A percentile compares a stretch with the other conserved stretches of the same genome.
phyloP scores from a whole-genome alignment of 2,888 invertebrate species.

The Tenthredo livida region DNA sequence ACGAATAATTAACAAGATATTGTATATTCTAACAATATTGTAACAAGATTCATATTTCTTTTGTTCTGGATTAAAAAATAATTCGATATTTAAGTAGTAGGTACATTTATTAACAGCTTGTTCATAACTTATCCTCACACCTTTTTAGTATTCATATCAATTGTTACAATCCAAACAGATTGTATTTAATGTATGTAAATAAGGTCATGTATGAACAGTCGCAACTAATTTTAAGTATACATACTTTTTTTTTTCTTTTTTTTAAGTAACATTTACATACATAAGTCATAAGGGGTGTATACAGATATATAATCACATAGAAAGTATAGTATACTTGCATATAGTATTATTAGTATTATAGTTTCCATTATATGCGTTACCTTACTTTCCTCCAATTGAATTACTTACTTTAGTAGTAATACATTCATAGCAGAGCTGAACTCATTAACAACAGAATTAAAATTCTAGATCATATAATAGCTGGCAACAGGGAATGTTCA shows the following conservation, averaged over 20 bases:
- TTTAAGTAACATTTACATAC: not conserved
- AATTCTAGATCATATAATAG: not conserved
- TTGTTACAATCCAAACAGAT: not conserved
- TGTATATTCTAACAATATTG: not conserved
- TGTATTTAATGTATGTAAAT: not conserved
- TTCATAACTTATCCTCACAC: not conserved
- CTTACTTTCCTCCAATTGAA: not conserved
- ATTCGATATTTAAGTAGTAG: not conserved
- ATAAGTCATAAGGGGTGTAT: not conserved
- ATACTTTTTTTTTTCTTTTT: not conserved
- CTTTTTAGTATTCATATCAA: not conserved
- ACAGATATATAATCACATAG: not conserved
- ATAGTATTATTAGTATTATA: not conserved
- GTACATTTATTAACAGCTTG: not conserved
- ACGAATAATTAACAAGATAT: not conserved
- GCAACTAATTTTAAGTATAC: not conserved
- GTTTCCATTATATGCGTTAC: not conserved
- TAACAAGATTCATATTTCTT: constrained; percentile 14
- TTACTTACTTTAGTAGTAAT: not conserved
- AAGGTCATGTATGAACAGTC: not conserved
- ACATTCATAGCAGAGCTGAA: not conserved
- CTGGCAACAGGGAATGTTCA: constrained; percentile 1
- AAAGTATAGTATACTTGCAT: constrained; percentile 1
- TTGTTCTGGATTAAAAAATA: not conserved
- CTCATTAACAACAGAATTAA: not conserved